Conservation (phyloP, 2,113 vertebrate genomes). For the Phrynosoma blainvillii region DNA sequence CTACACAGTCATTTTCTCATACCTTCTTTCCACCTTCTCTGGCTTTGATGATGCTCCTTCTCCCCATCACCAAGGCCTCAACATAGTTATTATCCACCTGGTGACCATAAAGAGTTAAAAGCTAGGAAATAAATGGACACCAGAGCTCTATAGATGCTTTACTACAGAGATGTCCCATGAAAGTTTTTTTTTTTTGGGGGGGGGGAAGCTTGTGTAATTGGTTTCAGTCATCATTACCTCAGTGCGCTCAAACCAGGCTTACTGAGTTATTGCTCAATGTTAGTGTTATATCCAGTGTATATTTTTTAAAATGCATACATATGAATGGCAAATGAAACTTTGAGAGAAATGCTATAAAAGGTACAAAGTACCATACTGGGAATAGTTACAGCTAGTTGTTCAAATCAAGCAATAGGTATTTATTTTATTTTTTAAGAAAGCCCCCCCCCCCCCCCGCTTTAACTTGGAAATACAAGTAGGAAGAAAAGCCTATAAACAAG, state of each 20-base stretch:
- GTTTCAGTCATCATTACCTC: constrained; percentile 22
- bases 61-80: background rate
- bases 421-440: constrained; percentile 17
- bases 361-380: background rate
- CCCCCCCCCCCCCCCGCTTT: constrained; percentile 14
- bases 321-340: background rate
- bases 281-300: background rate
- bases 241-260: background rate
- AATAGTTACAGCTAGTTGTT: background rate
- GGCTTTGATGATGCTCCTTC: background rate
- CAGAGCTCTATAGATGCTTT: constrained; percentile 20
- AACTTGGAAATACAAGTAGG: constrained; percentile 9
- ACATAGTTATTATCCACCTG: background rate
- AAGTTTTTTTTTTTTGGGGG: background rate
- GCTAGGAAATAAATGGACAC: background rate
- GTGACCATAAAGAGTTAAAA: background rate
- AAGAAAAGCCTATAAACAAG: background rate
- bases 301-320: background rate
- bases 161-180: background rate
- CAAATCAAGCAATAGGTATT: background rate
- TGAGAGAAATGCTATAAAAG: background rate
- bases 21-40: background rate
- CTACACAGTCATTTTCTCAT: background rate
- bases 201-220: background rate
- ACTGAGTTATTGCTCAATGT: background rate